Conservation (phyloP, 2,888 invertebrate genomes). For the Drosophila vallismaia region DNA sequence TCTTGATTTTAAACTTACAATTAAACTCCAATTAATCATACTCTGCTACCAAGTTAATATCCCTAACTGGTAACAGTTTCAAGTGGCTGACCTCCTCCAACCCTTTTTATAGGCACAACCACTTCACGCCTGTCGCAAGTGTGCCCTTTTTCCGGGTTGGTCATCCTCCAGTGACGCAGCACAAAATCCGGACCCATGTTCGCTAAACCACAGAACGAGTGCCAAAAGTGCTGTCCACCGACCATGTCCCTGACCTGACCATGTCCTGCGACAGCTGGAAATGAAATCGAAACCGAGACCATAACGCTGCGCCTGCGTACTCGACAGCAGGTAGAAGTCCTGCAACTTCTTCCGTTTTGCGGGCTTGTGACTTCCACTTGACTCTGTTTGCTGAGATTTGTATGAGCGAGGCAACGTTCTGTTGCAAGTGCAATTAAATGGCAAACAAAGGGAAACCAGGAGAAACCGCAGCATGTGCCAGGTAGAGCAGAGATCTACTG, state of each 20-base stretch:
- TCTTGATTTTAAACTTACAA: neutral
- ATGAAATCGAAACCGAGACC: constrained; percentile 49
- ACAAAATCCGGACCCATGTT: constrained; percentile 53
- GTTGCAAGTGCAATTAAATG: constrained; percentile 61
- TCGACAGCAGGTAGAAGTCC: constrained; percentile 60
- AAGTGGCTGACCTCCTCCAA: constrained; percentile 5
- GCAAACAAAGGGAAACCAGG: constrained; percentile 40
- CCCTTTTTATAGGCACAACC: neutral
- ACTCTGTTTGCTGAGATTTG: constrained; percentile 66
- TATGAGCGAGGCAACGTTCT: constrained; percentile 30
- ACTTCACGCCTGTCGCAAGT: constrained; percentile 26
- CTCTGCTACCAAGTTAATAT: neutral
- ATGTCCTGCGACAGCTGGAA: constrained; percentile 45
- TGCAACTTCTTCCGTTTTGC: constrained; percentile 24
- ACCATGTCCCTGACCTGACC: constrained; percentile 16
- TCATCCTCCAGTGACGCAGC: constrained; percentile 11
- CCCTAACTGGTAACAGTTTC: neutral
- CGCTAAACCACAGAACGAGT: constrained; percentile 71
- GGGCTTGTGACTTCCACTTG: constrained; percentile 57
- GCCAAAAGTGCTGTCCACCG: constrained; percentile 65
- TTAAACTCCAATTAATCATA: neutral
- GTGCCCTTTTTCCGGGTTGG: neutral
- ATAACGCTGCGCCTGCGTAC: constrained; percentile 34
- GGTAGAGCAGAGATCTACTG: constrained; percentile 50
- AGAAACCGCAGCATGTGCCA: constrained; percentile 76